Evolutionary conservation across 2,113 vertebrate species (phyloP), one percentile per base, ranked within the genome.

Genomic region (Mystacornis crossleyi): DNA sequence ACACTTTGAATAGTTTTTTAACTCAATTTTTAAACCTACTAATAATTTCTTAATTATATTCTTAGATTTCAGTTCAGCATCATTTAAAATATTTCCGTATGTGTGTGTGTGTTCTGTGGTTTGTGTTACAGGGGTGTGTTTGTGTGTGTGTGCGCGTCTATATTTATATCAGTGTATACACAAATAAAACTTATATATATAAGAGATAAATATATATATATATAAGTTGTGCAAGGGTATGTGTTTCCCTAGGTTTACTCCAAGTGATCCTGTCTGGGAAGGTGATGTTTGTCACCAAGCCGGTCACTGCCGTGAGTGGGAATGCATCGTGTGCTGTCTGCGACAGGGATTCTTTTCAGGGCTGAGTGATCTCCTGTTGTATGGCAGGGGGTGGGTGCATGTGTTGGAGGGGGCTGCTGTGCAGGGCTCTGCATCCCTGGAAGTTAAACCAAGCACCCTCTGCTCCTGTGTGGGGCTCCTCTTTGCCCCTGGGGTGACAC

Each of bases 111-210:
- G 89, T 89, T 90, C 60, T 40, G 54, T 84, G 81, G 25, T 97
- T 91, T 91, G 47, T 93, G 71, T 84, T 77, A 33, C 1, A 1
- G 73, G 42, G 12, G n/a, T 51, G 45, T 40, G 71, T 62, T 47
- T 53, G 29, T 65, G 82, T 47, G 62, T 51, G 54, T n/a, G 77
- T 1, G 40, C 3, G 62, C 0, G 45, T 78, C 69, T 6, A 1
- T 89, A 83, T 97, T 94, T 94, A 71, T 97, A 92, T 90, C 81
- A 90, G 64, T 96, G 95, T 94, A 62, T 82, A 73, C 92, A 95
- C 90, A 95, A 90, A 93, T 93, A 93, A 92, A 96, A 90, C 90
- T 94, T 97, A 94, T 84, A 96, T 94, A 96, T 86, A 91, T 86
- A 74, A 89, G 19, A 89, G 43, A 45, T 18, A 50, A 18, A 43